Evolutionary conservation across 1,140 invertebrate species (phyloP), one percentile per base, ranked within the genome.

Genomic region (Babylonia areolata): DNA sequence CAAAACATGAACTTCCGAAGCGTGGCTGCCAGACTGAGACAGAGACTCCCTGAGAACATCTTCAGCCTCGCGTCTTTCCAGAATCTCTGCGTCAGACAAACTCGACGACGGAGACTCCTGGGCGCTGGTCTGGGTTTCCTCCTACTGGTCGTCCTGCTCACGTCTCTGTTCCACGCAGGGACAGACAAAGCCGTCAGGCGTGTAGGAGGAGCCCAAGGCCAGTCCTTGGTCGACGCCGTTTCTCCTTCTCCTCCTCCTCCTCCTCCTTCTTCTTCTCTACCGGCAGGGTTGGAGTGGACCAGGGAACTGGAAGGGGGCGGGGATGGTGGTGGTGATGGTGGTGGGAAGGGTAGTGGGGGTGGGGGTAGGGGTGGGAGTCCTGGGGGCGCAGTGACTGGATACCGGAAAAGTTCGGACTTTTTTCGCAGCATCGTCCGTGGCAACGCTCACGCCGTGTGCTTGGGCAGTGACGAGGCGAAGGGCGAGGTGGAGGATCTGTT

Each of bases 401-500:
- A 64, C 28, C 17, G 58, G 28, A 64, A 64, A 23, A 64, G 58
- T 23, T 64, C 58, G 58, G 58, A 64, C 58, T 64, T 64, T 23
- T 64, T 64, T 11, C 58, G 28, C 15, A 64, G 58, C 58, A 64
- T 64, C 58, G 58, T 64, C 58, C 58, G 58, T 12, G 58, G 58
- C 17, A 64, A 64, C 58, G 15, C 78, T 15, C 78, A 42, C 15
- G 78, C 39, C n/a, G 78, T 79, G n/a, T 79, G 78, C 23, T 1
- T 79, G 46, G 78, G 35, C 9, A 79, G 81, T 54, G 54, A 58
- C 28, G 42, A 54, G 46, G 28, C 35, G 35, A 58, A 5, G 23
- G 64, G 51, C 1, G 86, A 87, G 42, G 82, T 87, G 35, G 81
- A 87, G 58, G 86, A 87, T 54, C n/a, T 87, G 11, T 37, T 87